Conservation (phyloP, 2,113 vertebrate genomes). For the Aptenodytes forsteri region DNA sequence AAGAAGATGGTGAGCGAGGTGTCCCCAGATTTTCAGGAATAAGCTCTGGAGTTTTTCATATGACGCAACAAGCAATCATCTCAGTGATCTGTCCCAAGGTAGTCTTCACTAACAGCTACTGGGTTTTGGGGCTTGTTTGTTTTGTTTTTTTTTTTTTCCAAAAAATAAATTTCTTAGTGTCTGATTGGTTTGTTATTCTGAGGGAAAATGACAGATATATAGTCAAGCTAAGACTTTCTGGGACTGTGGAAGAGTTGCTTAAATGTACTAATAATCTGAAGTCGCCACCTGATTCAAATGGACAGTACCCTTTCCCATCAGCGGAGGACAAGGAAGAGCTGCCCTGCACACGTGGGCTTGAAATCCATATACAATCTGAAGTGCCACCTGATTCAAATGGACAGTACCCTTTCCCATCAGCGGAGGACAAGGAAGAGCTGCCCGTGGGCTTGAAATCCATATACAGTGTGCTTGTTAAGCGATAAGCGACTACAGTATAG, state of each 20-base stretch:
- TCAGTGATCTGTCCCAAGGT: neutral
- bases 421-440: no score
- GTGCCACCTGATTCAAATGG: no score
- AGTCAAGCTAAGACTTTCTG: neutral
- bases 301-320: neutral
- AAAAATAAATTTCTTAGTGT: neutral
- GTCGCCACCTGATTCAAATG: neutral
- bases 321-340: neutral
- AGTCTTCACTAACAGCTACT: neutral
- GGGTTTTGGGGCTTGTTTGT: fast-evolving
- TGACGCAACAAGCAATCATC: neutral
- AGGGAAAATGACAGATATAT: neutral
- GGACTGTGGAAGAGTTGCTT: neutral
- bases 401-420: no score
- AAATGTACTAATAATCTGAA: neutral
- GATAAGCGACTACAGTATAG: no score
- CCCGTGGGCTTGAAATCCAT: no score
- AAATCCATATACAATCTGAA: neutral
- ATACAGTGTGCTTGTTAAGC: no score
- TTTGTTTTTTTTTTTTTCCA: no score
- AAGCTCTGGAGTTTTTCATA: neutral
- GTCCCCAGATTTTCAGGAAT: neutral
- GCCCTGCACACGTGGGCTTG: neutral
- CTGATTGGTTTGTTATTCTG: neutral
- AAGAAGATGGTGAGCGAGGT: fast-evolving